Conservation (phyloP, 2,113 vertebrate species). For the Ochotona princeps region DNA sequence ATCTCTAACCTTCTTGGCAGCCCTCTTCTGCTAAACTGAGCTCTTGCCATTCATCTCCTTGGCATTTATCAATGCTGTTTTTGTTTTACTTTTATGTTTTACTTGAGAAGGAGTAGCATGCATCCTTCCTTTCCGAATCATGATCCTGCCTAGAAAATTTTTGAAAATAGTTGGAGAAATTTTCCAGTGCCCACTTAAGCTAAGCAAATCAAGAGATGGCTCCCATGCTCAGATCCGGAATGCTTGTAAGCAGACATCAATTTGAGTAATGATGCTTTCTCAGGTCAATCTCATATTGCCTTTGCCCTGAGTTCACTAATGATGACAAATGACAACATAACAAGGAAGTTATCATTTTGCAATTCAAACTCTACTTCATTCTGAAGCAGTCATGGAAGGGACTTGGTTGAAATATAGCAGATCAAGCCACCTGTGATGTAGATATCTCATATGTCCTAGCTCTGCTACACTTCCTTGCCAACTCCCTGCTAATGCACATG, state of each 20-base stretch:
- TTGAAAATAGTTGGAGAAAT: background rate
- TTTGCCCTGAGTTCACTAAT: background rate
- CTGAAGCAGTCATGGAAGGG: background rate
- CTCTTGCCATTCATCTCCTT: background rate
- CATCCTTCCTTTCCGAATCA: background rate
- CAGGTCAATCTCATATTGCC: fast-evolving
- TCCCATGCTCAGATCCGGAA: background rate
- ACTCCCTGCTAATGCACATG: no score
- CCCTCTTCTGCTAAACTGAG: no score
- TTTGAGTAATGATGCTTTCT: background rate
- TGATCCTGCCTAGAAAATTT: background rate
- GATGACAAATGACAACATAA: background rate
- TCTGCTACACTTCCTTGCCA: no score
- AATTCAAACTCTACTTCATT: background rate
- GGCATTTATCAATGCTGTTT: background rate
- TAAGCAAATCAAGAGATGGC: background rate
- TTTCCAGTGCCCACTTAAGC: background rate
- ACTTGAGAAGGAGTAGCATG: background rate
- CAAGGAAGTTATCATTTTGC: background rate
- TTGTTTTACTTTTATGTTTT: background rate
- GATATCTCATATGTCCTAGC: no score
- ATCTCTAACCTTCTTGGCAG: fast-evolving
- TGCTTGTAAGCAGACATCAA: background rate
- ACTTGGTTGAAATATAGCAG: no score
- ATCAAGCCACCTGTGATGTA: no score